phyloP scores from a whole-genome alignment of 2,113 vertebrate species.

The Bubo bubo region DNA sequence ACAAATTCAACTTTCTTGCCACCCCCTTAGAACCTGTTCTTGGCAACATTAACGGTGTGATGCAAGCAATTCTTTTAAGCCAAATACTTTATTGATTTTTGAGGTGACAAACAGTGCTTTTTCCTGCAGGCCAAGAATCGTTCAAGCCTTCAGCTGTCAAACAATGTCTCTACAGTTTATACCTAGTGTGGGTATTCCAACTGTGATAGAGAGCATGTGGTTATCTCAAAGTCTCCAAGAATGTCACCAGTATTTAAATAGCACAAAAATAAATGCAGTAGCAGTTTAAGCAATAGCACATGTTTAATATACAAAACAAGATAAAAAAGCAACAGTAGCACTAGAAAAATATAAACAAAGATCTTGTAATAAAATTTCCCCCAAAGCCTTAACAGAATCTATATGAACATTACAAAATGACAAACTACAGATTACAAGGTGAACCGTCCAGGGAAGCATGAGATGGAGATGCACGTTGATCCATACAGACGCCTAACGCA shows the following conservation, averaged over 20 bases:
- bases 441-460: background rate
- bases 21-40: background rate
- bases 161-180: background rate
- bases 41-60: background rate
- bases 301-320: background rate
- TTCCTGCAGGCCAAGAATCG: background rate
- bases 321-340: background rate
- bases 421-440: background rate
- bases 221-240: background rate
- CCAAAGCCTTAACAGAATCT: background rate
- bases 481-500: background rate
- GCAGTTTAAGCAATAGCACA: background rate
- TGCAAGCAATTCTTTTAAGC: background rate
- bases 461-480: background rate
- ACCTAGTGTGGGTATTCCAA: background rate
- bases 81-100: background rate
- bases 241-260: background rate
- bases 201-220: background rate
- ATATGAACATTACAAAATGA: accelerated
- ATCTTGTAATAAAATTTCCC: too few species aligned
- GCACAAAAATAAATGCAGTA: background rate
- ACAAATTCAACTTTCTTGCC: background rate
- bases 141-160: background rate
- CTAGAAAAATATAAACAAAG: background rate
- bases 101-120: background rate